phyloP scores from a whole-genome alignment of 2,888 invertebrate species.

The Baccha elongata region DNA sequence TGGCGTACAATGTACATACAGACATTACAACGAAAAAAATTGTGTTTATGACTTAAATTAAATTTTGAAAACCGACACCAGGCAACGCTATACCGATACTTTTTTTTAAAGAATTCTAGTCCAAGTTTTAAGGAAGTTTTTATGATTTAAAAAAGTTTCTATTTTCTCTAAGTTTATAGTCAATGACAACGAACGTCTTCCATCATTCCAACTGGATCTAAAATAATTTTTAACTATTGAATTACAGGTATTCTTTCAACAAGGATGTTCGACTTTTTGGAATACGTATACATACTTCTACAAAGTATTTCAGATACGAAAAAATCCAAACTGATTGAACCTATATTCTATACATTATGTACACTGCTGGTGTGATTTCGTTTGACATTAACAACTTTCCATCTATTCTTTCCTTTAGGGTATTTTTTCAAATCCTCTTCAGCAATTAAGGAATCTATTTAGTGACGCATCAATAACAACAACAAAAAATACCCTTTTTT shows the following conservation, averaged over 20 bases:
- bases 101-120: too few relatives aligned
- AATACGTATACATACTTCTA: neutral
- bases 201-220: neutral
- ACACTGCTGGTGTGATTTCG: conserved; percentile 36
- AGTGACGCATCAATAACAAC: conserved; percentile 60
- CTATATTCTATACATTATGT: conserved; percentile 23
- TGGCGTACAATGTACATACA: too few relatives aligned
- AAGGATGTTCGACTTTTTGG: neutral
- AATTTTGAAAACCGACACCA: too few relatives aligned
- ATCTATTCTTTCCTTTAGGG: conserved; percentile 21
- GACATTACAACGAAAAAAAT: too few relatives aligned
- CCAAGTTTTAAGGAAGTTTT: too few relatives aligned
- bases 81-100: too few relatives aligned
- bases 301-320: conserved; percentile 5
- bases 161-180: too few relatives aligned
- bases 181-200: neutral
- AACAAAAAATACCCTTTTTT: conserved; percentile 46
- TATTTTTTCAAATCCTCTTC: conserved; percentile 62
- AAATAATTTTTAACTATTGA: conserved; percentile 3
- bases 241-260: conserved; percentile 5
- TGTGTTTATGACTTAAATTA: too few relatives aligned
- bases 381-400: conserved; percentile 48
- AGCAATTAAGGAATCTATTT: conserved; percentile 72
- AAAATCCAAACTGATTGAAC: conserved; percentile 1
- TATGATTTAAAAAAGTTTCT: too few relatives aligned